Percentiles rank a stretch among this genome's conserved stretches.
Evolutionary conservation across 2,113 vertebrate species (phyloP).

Genomic region (Platichthys flesus): DNA sequence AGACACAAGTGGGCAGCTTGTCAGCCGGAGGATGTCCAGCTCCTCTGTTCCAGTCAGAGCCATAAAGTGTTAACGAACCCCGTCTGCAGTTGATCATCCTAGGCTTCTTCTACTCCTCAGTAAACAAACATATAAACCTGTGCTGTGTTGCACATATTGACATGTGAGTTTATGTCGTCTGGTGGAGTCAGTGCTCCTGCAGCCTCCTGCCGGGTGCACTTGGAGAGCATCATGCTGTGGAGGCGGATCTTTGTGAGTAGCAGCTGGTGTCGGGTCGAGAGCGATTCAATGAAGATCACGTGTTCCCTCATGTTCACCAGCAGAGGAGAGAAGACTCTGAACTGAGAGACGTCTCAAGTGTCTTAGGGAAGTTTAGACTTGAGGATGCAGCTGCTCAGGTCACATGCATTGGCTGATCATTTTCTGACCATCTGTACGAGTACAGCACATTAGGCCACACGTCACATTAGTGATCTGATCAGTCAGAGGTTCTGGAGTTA

Average conservation of each 20-base stretch:
- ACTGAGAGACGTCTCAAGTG: no score
- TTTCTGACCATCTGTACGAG: no score
- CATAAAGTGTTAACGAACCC: background rate
- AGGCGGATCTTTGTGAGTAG: slow-evolving; percentile 4
- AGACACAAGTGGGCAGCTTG: background rate
- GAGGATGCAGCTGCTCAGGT: no score
- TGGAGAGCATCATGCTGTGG: background rate
- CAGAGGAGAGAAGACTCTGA: no score
- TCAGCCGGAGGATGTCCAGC: background rate
- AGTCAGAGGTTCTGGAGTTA: no score
- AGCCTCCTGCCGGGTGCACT: background rate
- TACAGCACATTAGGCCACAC: background rate
- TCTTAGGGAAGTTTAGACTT: no score
- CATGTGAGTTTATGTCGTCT: background rate
- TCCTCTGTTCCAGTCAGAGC: background rate
- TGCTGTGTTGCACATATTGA: background rate
- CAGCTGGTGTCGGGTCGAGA: slow-evolving; percentile 14
- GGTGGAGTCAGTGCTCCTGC: background rate
- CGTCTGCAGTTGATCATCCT: background rate
- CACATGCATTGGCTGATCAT: no score
- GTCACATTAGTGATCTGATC: no score
- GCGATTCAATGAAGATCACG: background rate
- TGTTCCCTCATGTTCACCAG: no score
- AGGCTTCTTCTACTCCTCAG: background rate
- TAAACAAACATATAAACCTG: background rate